phyloP scores from a whole-genome alignment of 2,797 vertebrate species.

The Megalops cyprinoides region DNA sequence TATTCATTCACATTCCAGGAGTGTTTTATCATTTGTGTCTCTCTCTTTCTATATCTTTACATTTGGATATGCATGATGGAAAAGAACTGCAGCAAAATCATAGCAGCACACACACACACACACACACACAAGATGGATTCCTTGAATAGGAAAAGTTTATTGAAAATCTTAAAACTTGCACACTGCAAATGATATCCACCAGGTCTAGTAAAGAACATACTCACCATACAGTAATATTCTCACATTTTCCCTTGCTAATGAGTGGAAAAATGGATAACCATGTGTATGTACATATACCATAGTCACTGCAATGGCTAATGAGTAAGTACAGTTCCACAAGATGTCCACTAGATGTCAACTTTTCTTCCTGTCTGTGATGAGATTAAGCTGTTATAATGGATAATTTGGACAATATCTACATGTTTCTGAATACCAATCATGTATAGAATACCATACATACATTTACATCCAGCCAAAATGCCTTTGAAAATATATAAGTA shows the following conservation, averaged over 20 bases:
- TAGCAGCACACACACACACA: too few relatives aligned
- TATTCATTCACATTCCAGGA: not conserved
- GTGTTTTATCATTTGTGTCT: not conserved
- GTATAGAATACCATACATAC: too few relatives aligned
- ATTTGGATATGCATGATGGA: not conserved
- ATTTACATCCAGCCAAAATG: too few relatives aligned
- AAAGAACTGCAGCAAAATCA: too few relatives aligned
- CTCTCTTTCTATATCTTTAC: too few relatives aligned
- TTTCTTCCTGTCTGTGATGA: conserved; percentile 36
- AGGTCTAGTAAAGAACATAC: not conserved
- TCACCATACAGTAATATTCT: not conserved
- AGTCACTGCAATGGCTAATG: not conserved
- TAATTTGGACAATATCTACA: not conserved
- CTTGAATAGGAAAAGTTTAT: too few relatives aligned
- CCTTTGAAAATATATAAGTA: too few relatives aligned
- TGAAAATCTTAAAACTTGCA: not conserved
- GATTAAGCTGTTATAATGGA: not conserved
- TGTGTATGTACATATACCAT: not conserved
- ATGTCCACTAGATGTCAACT: conserved; percentile 61
- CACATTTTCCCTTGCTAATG: not conserved
- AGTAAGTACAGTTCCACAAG: conserved; percentile 42
- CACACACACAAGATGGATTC: too few relatives aligned
- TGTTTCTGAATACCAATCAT: not conserved
- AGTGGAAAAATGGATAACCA: not conserved
- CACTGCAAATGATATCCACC: not conserved